phyloP scores from a whole-genome alignment of 2,113 vertebrate genomes.

The Camelus bactrianus region DNA sequence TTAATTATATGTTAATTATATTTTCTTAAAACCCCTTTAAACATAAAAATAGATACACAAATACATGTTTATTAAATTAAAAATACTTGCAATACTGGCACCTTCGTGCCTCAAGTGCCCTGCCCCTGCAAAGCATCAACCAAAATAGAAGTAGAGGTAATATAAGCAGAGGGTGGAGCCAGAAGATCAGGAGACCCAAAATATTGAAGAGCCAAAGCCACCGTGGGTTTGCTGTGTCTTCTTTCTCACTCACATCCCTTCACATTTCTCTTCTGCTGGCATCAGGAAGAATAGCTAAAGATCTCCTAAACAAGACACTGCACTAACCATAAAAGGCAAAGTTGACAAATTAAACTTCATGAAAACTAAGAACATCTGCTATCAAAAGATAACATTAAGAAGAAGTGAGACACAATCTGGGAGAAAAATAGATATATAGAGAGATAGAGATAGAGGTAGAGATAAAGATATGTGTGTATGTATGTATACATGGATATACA shows the following conservation, averaged over 20 bases:
- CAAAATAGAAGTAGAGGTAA: neutral
- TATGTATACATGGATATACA: neutral
- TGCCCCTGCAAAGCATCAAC: neutral
- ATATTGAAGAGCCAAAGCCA: neutral
- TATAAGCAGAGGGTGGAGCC: neutral
- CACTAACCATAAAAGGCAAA: neutral
- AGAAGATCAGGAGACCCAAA: neutral
- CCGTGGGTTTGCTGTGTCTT: neutral
- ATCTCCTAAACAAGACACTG: neutral
- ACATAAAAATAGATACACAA: neutral
- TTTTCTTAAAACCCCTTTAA: neutral
- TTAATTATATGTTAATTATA: neutral
- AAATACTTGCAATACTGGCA: neutral
- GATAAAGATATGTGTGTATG: neutral
- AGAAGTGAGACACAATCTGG: neutral
- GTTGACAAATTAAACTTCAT: neutral
- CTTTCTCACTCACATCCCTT: neutral
- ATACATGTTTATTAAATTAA: neutral
- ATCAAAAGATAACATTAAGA: neutral
- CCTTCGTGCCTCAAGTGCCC: neutral
- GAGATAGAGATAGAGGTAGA: neutral
- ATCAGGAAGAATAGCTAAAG: neutral
- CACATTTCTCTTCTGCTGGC: neutral
- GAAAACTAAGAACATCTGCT: neutral
- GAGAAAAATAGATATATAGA: neutral